phyloP scores from a whole-genome alignment of 2,113 vertebrate species.

The Osmerus eperlanus region DNA sequence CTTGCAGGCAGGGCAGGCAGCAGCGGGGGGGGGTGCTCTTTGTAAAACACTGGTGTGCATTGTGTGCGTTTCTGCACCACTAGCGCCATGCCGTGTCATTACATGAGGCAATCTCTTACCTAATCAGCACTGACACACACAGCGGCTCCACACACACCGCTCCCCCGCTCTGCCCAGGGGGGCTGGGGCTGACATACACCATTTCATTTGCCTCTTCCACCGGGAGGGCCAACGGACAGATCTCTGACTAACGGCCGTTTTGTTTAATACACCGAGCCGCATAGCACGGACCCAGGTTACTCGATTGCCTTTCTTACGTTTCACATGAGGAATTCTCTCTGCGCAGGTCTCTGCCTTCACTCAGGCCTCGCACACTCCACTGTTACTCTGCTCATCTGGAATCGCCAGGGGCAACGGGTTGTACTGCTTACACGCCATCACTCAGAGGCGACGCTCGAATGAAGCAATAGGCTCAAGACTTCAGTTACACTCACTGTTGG shows the following conservation, averaged over 20 bases:
- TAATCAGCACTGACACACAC: conserved; percentile 70
- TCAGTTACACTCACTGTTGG: conserved; percentile 8
- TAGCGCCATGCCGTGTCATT: conserved; percentile 69
- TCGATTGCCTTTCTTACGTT: too few species aligned
- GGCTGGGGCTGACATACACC: conserved; percentile 66
- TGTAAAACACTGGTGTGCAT: conserved; percentile 65
- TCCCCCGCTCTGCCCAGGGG: conserved; percentile 10
- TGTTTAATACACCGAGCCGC: too few species aligned
- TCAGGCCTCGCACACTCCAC: too few species aligned
- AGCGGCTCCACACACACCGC: conserved; percentile 39
- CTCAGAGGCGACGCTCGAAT: conserved; percentile 27
- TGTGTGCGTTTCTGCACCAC: conserved; percentile 69
- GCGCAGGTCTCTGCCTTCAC: too few species aligned
- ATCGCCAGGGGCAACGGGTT: too few species aligned
- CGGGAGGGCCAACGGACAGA: conserved; percentile 23
- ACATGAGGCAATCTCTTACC: conserved; percentile 74
- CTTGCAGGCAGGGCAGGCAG: too few species aligned
- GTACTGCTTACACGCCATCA: conserved; percentile 7
- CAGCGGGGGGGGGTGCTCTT: conserved; percentile 47
- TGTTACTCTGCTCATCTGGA: too few species aligned
- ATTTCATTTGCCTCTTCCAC: conserved; percentile 63
- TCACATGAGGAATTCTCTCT: too few species aligned
- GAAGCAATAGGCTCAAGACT: conserved; percentile 10
- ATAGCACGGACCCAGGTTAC: too few species aligned
- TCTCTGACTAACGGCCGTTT: too few species aligned